A percentile compares a stretch with the other conserved stretches of the same genome.
Conservation (phyloP, 2,113 vertebrate species). For the Plotosus lineatus region DNA sequence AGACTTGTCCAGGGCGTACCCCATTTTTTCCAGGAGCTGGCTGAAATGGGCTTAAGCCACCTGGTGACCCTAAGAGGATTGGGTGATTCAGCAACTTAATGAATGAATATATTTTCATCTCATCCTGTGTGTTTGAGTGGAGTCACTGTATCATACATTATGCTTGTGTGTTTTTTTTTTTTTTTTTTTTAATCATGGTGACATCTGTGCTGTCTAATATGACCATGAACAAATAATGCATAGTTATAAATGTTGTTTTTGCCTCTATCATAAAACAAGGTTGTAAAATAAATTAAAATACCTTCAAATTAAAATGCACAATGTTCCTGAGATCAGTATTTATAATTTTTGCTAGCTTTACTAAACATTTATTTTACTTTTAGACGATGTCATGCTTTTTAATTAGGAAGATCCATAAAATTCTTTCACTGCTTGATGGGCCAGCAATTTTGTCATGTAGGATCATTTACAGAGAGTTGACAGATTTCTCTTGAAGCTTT, state of each 20-base stretch:
- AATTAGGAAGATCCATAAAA: slow-evolving; percentile 24
- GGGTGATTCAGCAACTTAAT: too few relatives aligned
- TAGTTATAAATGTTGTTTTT: neutral
- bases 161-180: too few relatives aligned
- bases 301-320: neutral
- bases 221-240: slow-evolving; percentile 20
- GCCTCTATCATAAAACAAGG: neutral
- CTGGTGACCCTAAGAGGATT: too few relatives aligned
- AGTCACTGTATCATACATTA: slow-evolving; percentile 6
- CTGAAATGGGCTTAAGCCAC: too few relatives aligned
- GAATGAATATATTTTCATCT: too few relatives aligned
- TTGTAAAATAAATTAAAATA: neutral
- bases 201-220: slow-evolving; percentile 1
- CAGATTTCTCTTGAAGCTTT: slow-evolving; percentile 22
- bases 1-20: too few relatives aligned
- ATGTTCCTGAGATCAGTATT: neutral
- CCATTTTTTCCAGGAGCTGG: too few relatives aligned
- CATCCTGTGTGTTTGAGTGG: slow-evolving; percentile 37
- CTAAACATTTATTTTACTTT: neutral
- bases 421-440: slow-evolving; percentile 2
- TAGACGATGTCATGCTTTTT: neutral
- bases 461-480: slow-evolving; percentile 27
- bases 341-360: neutral
- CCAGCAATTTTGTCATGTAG: neutral
- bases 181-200: slow-evolving; percentile 38